These are phyloP conservation scores for Atherix ibis DNA, from an alignment of 2,888 invertebrate genomes.

Conservation along the genomic window DNA sequence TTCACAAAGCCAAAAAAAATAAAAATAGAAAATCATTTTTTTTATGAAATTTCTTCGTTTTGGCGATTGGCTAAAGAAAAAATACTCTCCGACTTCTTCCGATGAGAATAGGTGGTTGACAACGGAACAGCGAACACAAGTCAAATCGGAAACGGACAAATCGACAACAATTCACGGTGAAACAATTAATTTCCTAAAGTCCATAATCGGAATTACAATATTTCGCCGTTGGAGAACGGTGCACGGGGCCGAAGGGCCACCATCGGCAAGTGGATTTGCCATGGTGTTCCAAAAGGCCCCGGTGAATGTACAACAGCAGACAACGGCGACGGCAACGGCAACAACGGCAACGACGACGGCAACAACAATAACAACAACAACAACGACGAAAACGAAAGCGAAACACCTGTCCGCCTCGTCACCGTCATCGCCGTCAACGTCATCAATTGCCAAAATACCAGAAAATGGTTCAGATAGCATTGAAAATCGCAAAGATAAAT, in stretches of 20 bases:
- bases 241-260: constrained; percentile 15
- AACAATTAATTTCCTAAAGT: constrained; percentile 8
- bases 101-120: too few species aligned
- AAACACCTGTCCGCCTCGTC: not conserved
- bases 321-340: constrained; percentile 3
- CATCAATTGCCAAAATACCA: constrained; percentile 1
- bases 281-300: constrained; percentile 16
- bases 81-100: too few species aligned
- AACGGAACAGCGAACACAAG: too few species aligned
- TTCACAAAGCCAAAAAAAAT: too few species aligned
- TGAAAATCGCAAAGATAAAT: too few species aligned
- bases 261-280: constrained; percentile 15
- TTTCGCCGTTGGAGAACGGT: constrained; percentile 17
- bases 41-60: too few species aligned
- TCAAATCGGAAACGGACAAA: too few species aligned
- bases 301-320: constrained; percentile 5
- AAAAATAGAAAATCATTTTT: too few species aligned
- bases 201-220: constrained; percentile 15
- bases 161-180: not conserved
- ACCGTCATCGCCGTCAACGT: not conserved
- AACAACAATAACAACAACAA: constrained; percentile 4
- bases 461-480: too few species aligned
- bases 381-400: not conserved
- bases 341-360: not conserved
- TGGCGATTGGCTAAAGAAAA: too few species aligned